Evolutionary conservation across 2,888 invertebrate species (phyloP), one percentile per base, ranked within the genome.

Genomic region (Dolichopus griseipennis): DNA sequence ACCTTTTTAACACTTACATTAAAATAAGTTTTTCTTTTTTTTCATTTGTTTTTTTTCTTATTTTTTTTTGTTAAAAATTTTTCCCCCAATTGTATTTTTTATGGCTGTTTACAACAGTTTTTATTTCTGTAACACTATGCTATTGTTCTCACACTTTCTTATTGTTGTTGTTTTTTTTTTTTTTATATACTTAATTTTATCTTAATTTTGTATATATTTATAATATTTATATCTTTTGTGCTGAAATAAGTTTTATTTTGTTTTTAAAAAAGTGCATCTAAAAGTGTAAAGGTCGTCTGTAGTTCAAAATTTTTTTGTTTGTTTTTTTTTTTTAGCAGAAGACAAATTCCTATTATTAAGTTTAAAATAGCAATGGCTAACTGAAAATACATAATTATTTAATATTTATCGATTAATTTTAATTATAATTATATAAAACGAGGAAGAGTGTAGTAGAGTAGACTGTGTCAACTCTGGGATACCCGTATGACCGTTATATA

Each of bases 1-100:
- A 52, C 52, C 52, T 52, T 52, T 52, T 52, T 15, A 52, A 52
- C 52, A 52, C 52, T 52, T 52, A 18, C 52, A 52, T 52, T 52
- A 52, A 12, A 52, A 52, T 52, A 52, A 52, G n/a, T 52, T 52
- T 52, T 52, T 52, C 8, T 41, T 52, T 12, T 18, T 52, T 15
- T 52, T 52, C 18, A 18, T 52, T 52, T 18, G n/a, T n/a, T n/a
- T n/a, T n/a, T n/a, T n/a, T n/a, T n/a, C n/a, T n/a, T n/a, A n/a
- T n/a, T 52, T 52, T 7, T 18, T 52, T 18, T 52, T 52, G 2
- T 52, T n/a, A 18, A 18, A 12, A 12, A 7, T 37, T 37, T 37
- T 37, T 8, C 37, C 37, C 27, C 27, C 27, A 2, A 27, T 5
- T 37, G 37, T 37, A 52, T 52, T 12, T 52, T n/a, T 18, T 18